phyloP scores from a whole-genome alignment of 2,888 invertebrate genomes.

The Rhagium mordax region DNA sequence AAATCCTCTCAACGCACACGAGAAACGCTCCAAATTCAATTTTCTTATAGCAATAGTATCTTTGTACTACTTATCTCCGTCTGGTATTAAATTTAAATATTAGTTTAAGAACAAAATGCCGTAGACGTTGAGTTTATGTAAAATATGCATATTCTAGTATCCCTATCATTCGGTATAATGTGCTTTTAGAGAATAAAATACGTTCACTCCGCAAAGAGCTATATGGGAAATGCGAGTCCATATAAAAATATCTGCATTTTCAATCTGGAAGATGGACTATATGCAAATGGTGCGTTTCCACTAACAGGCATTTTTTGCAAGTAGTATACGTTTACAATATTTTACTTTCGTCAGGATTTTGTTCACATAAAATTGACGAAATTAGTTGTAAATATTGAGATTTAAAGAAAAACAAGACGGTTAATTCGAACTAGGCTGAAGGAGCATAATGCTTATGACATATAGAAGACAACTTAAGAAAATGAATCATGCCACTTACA shows the following conservation, averaged over 20 bases:
- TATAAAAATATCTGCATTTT: slow-evolving; percentile 6
- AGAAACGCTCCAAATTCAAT: background rate
- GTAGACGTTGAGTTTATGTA: background rate
- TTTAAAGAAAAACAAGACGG: too few relatives aligned
- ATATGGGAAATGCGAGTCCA: background rate
- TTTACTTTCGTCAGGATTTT: background rate
- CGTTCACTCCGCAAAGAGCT: background rate
- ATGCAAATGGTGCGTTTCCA: background rate
- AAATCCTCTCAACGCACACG: background rate
- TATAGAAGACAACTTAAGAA: too few relatives aligned
- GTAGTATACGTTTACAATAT: background rate
- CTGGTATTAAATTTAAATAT: background rate
- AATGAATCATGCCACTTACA: too few relatives aligned
- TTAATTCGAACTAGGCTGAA: too few relatives aligned
- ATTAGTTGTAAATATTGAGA: too few relatives aligned
- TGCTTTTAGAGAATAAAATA: background rate
- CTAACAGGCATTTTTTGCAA: background rate
- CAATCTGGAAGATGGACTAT: background rate
- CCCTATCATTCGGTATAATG: background rate
- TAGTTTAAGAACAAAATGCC: background rate
- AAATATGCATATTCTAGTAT: background rate
- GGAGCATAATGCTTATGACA: too few relatives aligned
- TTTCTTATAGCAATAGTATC: background rate
- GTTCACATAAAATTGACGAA: too few relatives aligned
- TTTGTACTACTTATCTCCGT: background rate